phyloP scores from a whole-genome alignment of 2,113 vertebrate species.

The Sylvietta virens region DNA sequence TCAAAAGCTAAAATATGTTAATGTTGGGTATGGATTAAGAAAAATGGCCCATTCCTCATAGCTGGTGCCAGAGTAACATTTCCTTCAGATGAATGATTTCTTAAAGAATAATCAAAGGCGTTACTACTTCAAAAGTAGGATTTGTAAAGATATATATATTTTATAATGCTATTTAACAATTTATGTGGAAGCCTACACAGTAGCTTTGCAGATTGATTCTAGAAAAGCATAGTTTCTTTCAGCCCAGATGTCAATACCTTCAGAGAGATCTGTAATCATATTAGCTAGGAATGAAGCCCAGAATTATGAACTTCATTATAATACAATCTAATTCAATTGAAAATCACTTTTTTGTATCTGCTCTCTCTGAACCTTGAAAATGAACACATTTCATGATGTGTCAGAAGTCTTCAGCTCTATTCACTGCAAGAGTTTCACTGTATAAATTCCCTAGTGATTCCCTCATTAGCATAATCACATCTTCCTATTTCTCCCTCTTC shows the following conservation, averaged over 20 bases:
- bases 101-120: not conserved
- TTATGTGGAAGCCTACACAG: not conserved
- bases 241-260: not conserved
- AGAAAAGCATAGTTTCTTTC: not conserved
- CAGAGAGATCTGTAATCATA: not conserved
- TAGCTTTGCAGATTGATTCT: not conserved
- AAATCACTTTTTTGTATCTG: not conserved
- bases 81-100: not conserved
- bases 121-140: not conserved
- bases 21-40: not conserved
- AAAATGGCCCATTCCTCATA: not conserved
- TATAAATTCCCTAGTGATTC: not conserved
- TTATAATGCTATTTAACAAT: not conserved
- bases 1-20: not conserved
- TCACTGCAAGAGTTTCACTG: not conserved
- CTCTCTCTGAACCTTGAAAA: not conserved
- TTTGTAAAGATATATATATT: not conserved
- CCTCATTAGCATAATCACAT: not conserved
- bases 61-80: not conserved
- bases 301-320: not conserved
- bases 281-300: not conserved
- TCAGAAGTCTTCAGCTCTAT: not conserved
- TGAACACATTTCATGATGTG: not conserved
- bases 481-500: not conserved
- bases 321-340: not conserved